Evolutionary conservation across 2,797 vertebrate genomes (phyloP).

Genomic region (Cyprinodon diabolis): DNA sequence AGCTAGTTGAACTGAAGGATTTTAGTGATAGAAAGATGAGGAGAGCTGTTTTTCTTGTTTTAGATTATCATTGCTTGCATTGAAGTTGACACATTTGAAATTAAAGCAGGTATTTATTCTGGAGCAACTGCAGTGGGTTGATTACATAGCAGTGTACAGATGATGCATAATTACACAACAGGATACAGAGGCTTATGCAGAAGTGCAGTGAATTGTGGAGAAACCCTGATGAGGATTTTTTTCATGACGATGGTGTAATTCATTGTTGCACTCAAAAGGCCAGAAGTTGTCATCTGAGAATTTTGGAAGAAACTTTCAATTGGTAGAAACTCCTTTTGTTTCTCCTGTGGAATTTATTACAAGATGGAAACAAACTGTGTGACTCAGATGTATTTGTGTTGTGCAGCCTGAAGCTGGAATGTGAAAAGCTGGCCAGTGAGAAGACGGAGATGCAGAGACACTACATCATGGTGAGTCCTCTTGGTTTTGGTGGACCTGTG

Average conservation of each 20-base stretch:
- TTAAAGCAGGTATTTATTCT: background rate
- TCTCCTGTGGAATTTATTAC: constrained; percentile 40
- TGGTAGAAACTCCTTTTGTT: constrained; percentile 25
- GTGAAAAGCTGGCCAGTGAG: constrained; percentile 97
- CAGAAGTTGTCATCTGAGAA: constrained; percentile 20
- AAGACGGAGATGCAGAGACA: constrained; percentile 98
- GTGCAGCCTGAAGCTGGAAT: constrained; percentile 94
- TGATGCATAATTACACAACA: constrained; percentile 5
- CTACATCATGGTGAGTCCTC: constrained; percentile 93
- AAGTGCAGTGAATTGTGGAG: constrained; percentile 23
- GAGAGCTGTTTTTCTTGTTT: background rate
- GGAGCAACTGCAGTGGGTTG: background rate
- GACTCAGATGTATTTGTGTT: constrained; percentile 16
- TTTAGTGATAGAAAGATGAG: background rate
- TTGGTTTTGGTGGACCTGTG: constrained; percentile 19
- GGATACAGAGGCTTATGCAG: constrained; percentile 8
- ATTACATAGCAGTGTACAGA: background rate
- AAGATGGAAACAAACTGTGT: constrained; percentile 28
- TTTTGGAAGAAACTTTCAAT: background rate
- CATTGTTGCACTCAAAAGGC: constrained; percentile 23
- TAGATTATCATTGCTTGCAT: background rate
- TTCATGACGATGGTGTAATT: constrained; percentile 22
- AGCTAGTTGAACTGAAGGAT: background rate
- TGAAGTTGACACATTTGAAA: background rate
- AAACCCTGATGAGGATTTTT: constrained; percentile 10